Evolutionary conservation across 2,113 vertebrate species (phyloP), one percentile per base, ranked within the genome.

Genomic region (Dicentrarchus labrax): DNA sequence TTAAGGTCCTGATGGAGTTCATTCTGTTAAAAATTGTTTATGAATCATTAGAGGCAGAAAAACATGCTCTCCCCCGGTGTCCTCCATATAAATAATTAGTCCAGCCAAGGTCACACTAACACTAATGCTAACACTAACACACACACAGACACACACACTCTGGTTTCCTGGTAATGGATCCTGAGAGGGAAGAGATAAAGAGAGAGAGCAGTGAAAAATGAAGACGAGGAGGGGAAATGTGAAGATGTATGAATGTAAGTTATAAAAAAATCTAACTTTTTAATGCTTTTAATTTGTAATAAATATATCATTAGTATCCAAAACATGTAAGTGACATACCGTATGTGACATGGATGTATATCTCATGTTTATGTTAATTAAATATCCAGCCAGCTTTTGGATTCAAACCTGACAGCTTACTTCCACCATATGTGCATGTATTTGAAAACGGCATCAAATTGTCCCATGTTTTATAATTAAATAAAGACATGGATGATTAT

Each of bases 1-100:
- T 88, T 78, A 88, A 72, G 76, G 79, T 85, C 79, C 77, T 83
- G 78, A 87, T 85, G 72, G 78, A 83, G 79, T 87, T 83, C 61
- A 70, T 78, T 62, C 71, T 82, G 76, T 80, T 83, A 77, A 83
- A 30, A 87, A 87, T 71, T 85, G 88, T 90, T 87, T 90, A 87
- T 85, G 85, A 85, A 79, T 80, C 78, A 87, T 87, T 89, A 77
- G 78, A 87, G 64, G 85, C 51, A 60, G 78, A 61, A 66, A 69
- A 87, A 82, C n/a, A 48, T 62, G 75, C 83, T 83, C 53, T 43
- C 54, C 66, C 53, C 54, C 36, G 39, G 72, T 72, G 78, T 82
- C 79, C 88, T 85, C 82, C 41, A 57, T 47, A 45, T 48, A 83
- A 80, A 79, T 77, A 86, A 88, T 88, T 76, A 79, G 89, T 78